Percentiles rank a stretch among this genome's conserved stretches.
phyloP scores from a whole-genome alignment of 1,140 invertebrate species.

The Drosophila virilis region DNA sequence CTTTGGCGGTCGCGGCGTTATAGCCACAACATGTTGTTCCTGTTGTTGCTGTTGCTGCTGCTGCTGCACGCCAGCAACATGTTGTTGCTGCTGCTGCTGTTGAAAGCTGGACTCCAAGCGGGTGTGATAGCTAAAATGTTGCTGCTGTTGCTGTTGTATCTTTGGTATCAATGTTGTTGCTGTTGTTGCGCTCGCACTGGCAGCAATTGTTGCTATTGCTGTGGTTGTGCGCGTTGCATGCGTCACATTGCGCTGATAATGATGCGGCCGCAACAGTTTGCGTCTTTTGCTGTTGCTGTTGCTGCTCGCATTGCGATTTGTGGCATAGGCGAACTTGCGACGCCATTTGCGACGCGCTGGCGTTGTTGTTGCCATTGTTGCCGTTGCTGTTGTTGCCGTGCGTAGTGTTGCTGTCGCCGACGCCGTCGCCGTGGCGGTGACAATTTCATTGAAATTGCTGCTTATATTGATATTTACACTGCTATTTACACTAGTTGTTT shows the following conservation, averaged over 20 bases:
- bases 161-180: slow-evolving; percentile 67
- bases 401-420: slow-evolving; percentile 35
- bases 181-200: slow-evolving; percentile 47
- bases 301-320: slow-evolving; percentile 40
- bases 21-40: slow-evolving; percentile 59
- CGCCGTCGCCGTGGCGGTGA: slow-evolving; percentile 63
- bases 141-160: slow-evolving; percentile 56
- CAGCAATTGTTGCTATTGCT: slow-evolving; percentile 55
- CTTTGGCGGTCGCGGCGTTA: slow-evolving; percentile 57
- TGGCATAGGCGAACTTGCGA: slow-evolving; percentile 57
- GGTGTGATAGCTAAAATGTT: slow-evolving; percentile 61
- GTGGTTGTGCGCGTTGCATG: slow-evolving; percentile 74
- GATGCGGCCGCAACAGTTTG: slow-evolving; percentile 56
- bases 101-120: slow-evolving; percentile 54
- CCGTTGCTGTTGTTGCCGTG: slow-evolving; percentile 38
- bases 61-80: slow-evolving; percentile 43
- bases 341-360: slow-evolving; percentile 61
- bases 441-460: slow-evolving; percentile 81
- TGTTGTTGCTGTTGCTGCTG: slow-evolving; percentile 58
- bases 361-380: slow-evolving; percentile 48
- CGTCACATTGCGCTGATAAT: slow-evolving; percentile 62
- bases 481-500: slow-evolving; percentile 79
- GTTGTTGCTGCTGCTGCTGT: slow-evolving; percentile 63
- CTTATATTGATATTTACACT: slow-evolving; percentile 82
- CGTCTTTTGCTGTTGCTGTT: slow-evolving; percentile 50